phyloP scores from a whole-genome alignment of 1,140 invertebrate species.

The Drosophila willistoni region DNA sequence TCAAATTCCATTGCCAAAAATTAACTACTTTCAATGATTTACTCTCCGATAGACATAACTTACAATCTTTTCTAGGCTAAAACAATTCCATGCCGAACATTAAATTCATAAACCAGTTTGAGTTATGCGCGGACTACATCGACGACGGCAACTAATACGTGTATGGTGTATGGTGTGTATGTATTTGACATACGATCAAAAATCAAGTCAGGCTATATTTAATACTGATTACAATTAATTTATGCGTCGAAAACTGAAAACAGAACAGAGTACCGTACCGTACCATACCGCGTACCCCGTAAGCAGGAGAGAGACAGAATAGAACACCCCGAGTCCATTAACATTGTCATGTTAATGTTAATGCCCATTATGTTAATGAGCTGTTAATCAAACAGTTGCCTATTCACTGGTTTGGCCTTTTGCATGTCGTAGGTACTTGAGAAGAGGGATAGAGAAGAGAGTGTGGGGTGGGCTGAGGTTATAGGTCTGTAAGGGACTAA shows the following conservation, averaged over 20 bases:
- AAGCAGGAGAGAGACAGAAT: not conserved
- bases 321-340: conserved; percentile 29
- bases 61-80: not conserved
- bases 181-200: conserved; percentile 59
- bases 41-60: not conserved
- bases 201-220: conserved; percentile 40
- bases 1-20: conserved; percentile 1
- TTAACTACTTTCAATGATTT: not conserved
- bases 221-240: conserved; percentile 64
- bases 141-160: not conserved
- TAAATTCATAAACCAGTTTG: conserved; percentile 56
- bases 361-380: conserved; percentile 76
- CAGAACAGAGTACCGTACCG: not conserved
- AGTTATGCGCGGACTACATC: conserved; percentile 56
- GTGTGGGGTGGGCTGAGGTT: too few relatives aligned
- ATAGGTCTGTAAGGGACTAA: not conserved
- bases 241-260: conserved; percentile 39
- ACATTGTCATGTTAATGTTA: conserved; percentile 80
- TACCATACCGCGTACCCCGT: not conserved
- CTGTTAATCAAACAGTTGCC: conserved; percentile 62
- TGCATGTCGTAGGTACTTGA: conserved; percentile 7
- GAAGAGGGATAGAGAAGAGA: not conserved
- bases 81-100: not conserved
- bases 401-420: conserved; percentile 27
- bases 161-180: not conserved